These are phyloP conservation scores for Chaitophorus viminalis DNA, from an alignment of 2,888 invertebrate species.

Conservation along the genomic window DNA sequence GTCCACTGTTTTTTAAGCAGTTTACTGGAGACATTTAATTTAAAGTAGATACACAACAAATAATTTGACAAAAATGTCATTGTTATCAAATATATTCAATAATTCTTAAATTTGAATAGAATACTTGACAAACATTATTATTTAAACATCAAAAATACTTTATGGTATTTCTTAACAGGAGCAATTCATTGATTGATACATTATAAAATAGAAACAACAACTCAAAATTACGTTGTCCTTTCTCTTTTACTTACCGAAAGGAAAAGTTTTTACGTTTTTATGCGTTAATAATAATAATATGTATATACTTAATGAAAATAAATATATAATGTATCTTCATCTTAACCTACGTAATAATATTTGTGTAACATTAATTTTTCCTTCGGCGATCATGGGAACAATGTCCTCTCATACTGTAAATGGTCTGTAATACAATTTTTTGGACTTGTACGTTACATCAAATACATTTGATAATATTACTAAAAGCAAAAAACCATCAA, in stretches of 20 bases:
- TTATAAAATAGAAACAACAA: not conserved
- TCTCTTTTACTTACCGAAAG: not conserved
- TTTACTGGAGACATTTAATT: too few relatives aligned
- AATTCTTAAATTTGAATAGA: too few relatives aligned
- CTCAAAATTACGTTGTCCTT: not conserved
- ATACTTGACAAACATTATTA: too few relatives aligned
- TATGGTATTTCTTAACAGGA: too few relatives aligned
- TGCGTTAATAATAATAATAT: not conserved
- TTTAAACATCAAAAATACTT: too few relatives aligned
- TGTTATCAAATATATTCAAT: too few relatives aligned
- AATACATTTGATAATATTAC: not conserved
- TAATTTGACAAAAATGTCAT: too few relatives aligned
- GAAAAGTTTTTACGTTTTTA: not conserved
- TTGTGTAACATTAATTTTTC: not conserved
- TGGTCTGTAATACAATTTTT: too few relatives aligned
- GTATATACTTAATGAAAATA: not conserved
- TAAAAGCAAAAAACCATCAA: not conserved
- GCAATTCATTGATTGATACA: too few relatives aligned
- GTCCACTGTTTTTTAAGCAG: too few relatives aligned
- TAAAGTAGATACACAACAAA: too few relatives aligned
- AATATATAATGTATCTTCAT: not conserved
- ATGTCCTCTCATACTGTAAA: not conserved
- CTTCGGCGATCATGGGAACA: not conserved
- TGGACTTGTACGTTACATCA: not conserved
- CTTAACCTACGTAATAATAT: not conserved